Base-by-base conservation (phyloP, 2,113 vertebrate genomes). In the Aramus guarauna region DNA sequence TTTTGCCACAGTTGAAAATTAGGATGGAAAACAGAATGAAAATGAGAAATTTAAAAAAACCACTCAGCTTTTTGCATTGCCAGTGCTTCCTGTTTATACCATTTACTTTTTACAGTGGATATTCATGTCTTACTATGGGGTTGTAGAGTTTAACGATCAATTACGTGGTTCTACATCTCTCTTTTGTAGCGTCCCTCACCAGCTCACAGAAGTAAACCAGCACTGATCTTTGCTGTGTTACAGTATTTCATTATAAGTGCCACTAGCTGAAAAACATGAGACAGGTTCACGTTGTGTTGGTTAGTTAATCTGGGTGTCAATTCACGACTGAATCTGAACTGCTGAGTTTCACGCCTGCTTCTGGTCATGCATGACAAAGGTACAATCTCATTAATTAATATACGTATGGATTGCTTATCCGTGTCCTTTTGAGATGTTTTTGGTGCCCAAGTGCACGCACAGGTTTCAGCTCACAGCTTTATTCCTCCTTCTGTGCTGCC, bases 1-100 rank as follows among this genome's bases (percentile, higher is more conserved):
- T 16, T 21, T 87, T 48, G 56, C 29, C 76, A 34, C 30, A 50
- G 79, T 29, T 87, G 91, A 81, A 92, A 89, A 91, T 73, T 45
- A 85, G 75, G 53, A 82, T 66, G 58, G 86, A 87, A 92, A 93
- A 62, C 10, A 55, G 58, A 10, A 29, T 22, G 59, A 48, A 95
- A 92, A 43, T 1, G 4, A 58, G 56, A 71, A 81, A 58, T 86
- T 37, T 17, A 36, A 29, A 55, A 39, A 71, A 36, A 43, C 12
- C 64, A 41, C 66, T 62, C 37, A 5, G 19, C 41, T 75, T 32
- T 67, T 60, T 56, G 77, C 43, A 15, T 43, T 78, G 43, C 37
- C 87, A 45, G 83, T 87, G 60, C 17, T 36, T 71, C 48, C 76
- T 88, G 36, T 79, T 88, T 53, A 30, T 36, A 10, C 27, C 43